Evolutionary conservation across 2,888 invertebrate genomes (phyloP), one percentile per base, ranked within the genome.

Genomic region (Himalopsyche anomala): DNA sequence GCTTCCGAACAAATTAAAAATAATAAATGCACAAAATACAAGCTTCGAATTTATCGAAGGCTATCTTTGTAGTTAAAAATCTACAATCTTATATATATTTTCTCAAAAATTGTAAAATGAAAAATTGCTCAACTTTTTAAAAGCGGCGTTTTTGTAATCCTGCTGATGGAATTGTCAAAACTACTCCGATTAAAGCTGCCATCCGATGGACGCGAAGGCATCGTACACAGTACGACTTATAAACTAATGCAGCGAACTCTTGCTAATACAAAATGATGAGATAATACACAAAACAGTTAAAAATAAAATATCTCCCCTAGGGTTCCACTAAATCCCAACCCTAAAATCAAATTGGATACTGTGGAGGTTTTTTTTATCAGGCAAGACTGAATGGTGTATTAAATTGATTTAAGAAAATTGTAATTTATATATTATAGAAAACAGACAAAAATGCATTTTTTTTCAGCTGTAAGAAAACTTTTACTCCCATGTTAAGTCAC

Each of bases 161-260:
- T 9, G 0, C 8, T 19, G 28, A 62, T 19, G 62, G 6, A 28
- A 56, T 62, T 74, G 0, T 36, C 28, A 12, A 36, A 38, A 74
- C 5, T 36, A 36, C 62, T 62, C 19, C 74, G 8, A 36, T 74
- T 74, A 36, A 74, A 74, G 74, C 74, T 74, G 74, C 74, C 74
- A 74, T 74, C 74, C 36, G 74, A 74, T 74, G 74, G 74, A 74
- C 74, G 38, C 74, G 74, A 74, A 74, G 74, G 74, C 74, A 74
- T 74, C 74, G 74, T 74, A 74, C 74, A 74, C n/a, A 8, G 74
- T 74, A 74, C 74, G 36, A 74, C 74, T 74, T 74, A 74, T 36
- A 38, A 74, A 74, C 74, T 74, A 74, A 74, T 74, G 38, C 74
- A 74, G 74, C 74, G 38, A 74, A 38, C 74, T 74, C 74, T 36